These are phyloP conservation scores for Bombus waltoni DNA, from an alignment of 1,140 invertebrate genomes.

Conservation along the genomic window DNA sequence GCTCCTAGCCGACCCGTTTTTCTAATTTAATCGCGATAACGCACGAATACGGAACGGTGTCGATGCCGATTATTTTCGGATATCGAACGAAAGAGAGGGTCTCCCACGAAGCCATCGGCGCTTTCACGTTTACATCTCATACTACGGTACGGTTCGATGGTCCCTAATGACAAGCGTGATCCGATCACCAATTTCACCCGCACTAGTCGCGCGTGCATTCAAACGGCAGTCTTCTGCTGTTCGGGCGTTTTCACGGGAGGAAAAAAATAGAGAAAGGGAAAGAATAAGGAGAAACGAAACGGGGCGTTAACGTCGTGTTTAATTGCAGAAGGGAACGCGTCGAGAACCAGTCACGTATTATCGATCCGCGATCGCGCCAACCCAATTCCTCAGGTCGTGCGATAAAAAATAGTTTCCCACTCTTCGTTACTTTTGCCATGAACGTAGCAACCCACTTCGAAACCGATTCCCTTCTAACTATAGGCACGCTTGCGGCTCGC, in stretches of 20 bases:
- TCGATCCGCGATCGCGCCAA: conserved; percentile 1
- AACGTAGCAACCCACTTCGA: background rate
- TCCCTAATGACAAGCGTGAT: conserved; percentile 14
- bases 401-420: background rate
- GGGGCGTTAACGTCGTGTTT: background rate
- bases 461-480: background rate
- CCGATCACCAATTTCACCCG: conserved; percentile 10
- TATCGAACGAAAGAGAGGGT: background rate
- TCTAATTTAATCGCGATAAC: background rate
- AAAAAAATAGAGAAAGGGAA: background rate
- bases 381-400: background rate
- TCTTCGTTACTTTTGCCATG: background rate
- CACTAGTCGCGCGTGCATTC: background rate
- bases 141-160: conserved; percentile 1
- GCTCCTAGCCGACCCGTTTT: background rate
- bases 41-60: background rate
- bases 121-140: background rate
- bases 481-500: too few species aligned
- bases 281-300: too few species aligned
- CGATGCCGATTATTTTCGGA: conserved; percentile 23
- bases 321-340: background rate
- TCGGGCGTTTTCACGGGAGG: background rate
- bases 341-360: background rate
- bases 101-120: background rate
- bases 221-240: background rate